phyloP scores from a whole-genome alignment of 1,140 invertebrate genomes.

The Bilobella aurantiaca region DNA sequence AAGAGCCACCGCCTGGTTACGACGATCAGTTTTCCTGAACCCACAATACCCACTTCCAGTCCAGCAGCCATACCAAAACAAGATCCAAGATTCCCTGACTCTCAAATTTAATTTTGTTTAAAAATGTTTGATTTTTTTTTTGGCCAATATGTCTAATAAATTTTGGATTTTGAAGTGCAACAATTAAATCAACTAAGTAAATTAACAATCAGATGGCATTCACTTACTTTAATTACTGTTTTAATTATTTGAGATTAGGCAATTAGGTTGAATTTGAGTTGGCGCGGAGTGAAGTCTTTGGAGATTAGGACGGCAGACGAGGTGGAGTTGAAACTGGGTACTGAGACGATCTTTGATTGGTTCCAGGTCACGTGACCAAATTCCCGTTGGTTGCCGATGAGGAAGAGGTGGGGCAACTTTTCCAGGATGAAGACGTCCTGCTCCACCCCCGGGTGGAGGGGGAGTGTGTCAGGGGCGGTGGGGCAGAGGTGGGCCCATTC shows the following conservation, averaged over 20 bases:
- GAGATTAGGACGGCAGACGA: conserved; percentile 17
- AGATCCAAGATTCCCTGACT: too few relatives aligned
- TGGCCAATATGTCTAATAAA: too few relatives aligned
- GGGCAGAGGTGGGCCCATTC: conserved; percentile 33
- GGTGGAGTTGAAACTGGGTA: conserved; percentile 22
- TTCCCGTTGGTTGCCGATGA: conserved; percentile 23
- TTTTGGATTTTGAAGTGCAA: neutral
- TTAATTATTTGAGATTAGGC: conserved; percentile 2
- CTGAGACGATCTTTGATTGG: conserved; percentile 21
- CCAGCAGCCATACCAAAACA: too few relatives aligned
- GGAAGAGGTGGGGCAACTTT: conserved; percentile 21
- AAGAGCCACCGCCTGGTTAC: conserved; percentile 28
- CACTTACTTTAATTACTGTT: neutral
- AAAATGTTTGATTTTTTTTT: too few relatives aligned
- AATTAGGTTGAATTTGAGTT: conserved; percentile 10
- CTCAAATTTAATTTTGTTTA: too few relatives aligned
- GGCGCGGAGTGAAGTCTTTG: conserved; percentile 4
- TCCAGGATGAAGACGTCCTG: conserved; percentile 25
- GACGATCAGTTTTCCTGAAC: conserved; percentile 34
- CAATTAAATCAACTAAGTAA: neutral
- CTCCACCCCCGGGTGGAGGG: conserved; percentile 20
- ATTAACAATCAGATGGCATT: too few relatives aligned
- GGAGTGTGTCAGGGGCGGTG: conserved; percentile 31
- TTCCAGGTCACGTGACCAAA: conserved; percentile 19
- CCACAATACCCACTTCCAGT: too few relatives aligned